phyloP scores from a whole-genome alignment of 2,113 vertebrate species.

The Nothocercus julius region DNA sequence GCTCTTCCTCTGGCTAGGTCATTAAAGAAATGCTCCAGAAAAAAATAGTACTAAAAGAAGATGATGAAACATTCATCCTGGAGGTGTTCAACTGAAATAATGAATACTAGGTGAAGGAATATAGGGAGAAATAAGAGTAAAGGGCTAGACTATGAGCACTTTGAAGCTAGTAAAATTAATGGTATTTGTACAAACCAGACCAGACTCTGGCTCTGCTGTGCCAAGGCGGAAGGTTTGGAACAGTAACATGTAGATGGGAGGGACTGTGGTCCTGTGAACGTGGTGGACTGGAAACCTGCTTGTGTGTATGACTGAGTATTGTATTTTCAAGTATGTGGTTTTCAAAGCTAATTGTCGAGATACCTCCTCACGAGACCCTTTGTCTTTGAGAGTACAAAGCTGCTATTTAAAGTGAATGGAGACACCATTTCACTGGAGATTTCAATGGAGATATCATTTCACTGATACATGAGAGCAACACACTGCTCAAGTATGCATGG shows the following conservation, averaged over 20 bases:
- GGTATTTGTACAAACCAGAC: not conserved
- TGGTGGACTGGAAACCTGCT: accelerated
- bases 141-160: not conserved
- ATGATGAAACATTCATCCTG: not conserved
- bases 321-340: not conserved
- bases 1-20: not conserved
- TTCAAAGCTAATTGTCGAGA: not conserved
- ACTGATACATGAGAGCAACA: not conserved
- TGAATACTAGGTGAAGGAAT: not conserved
- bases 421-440: too few relatives aligned
- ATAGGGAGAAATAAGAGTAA: not conserved
- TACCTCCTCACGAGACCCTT: not conserved
- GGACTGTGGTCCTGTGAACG: not conserved
- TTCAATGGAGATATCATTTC: too few relatives aligned
- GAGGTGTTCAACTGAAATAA: not conserved
- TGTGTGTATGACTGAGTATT: not conserved
- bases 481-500: not conserved
- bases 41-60: not conserved
- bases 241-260: not conserved
- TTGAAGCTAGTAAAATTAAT: not conserved
- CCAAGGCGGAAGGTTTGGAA: not conserved
- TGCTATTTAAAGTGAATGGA: not conserved
- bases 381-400: not conserved
- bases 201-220: not conserved
- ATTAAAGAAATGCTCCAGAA: not conserved